Percentiles rank a stretch among this genome's conserved stretches.
These are phyloP conservation scores for Zaprionus camerounensis DNA, from an alignment of 1,140 invertebrate genomes.

Conservation along the genomic window DNA sequence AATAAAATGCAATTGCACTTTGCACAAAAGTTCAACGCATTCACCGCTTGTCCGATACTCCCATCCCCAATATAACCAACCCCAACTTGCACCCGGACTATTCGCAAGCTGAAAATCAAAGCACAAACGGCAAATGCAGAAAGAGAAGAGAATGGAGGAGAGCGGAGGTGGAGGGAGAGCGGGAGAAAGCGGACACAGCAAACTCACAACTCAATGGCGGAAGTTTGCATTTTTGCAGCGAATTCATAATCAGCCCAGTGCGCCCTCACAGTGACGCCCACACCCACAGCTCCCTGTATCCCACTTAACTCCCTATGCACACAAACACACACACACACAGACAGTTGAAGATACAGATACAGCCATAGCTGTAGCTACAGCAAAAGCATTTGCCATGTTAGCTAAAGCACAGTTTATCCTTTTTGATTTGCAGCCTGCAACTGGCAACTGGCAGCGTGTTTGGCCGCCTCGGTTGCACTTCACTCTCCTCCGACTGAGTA, in stretches of 20 bases:
- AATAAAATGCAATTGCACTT: slow-evolving; percentile 83
- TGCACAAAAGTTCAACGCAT: slow-evolving; percentile 82
- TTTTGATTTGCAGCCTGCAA: slow-evolving; percentile 73
- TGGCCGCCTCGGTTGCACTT: slow-evolving; percentile 46
- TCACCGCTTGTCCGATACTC: slow-evolving; percentile 55
- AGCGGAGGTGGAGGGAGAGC: neutral
- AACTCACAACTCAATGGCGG: slow-evolving; percentile 80
- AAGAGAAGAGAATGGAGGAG: slow-evolving; percentile 15
- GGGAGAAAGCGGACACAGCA: slow-evolving; percentile 18
- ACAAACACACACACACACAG: slow-evolving; percentile 2
- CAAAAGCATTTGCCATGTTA: slow-evolving; percentile 60
- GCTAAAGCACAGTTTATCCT: slow-evolving; percentile 80
- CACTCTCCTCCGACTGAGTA: slow-evolving; percentile 47
- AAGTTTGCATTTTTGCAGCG: slow-evolving; percentile 80
- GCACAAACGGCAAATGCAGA: slow-evolving; percentile 62
- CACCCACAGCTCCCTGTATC: neutral
- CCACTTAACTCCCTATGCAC: neutral
- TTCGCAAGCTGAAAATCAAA: slow-evolving; percentile 69
- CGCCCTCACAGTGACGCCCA: slow-evolving; percentile 10
- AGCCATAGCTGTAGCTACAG: slow-evolving; percentile 16
- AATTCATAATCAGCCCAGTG: slow-evolving; percentile 78
- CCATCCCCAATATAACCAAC: slow-evolving; percentile 19
- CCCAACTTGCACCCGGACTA: slow-evolving; percentile 10
- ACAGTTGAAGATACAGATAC: slow-evolving; percentile 17
- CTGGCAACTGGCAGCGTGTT: slow-evolving; percentile 45